A percentile compares a stretch with the other conserved stretches of the same genome.
phyloP scores from a whole-genome alignment of 1,140 invertebrate species.

The Pseudomyrmex dendroicus region DNA sequence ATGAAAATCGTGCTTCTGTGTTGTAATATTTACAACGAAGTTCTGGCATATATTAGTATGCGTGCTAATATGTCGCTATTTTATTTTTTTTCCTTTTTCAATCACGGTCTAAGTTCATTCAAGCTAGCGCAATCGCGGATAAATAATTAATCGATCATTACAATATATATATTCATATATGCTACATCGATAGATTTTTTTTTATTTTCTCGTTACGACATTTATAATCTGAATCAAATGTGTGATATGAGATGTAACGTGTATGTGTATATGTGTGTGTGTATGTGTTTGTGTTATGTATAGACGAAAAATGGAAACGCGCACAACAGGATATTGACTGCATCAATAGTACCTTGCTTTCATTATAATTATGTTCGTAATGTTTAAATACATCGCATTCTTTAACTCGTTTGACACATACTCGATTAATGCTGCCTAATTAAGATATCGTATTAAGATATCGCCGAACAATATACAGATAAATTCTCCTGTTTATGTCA shows the following conservation, averaged over 20 bases:
- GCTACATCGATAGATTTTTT: constrained; percentile 41
- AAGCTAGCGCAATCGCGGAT: constrained; percentile 30
- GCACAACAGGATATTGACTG: constrained; percentile 72
- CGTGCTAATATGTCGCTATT: neutral
- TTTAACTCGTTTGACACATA: constrained; percentile 70
- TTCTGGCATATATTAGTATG: constrained; percentile 11
- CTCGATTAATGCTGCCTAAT: constrained; percentile 74
- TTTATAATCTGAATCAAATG: constrained; percentile 35
- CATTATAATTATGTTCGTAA: constrained; percentile 62
- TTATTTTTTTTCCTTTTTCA: neutral
- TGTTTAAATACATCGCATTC: constrained; percentile 69
- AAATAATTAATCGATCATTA: constrained; percentile 45
- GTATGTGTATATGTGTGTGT: neutral
- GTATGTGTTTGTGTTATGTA: neutral
- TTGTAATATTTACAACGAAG: constrained; percentile 5
- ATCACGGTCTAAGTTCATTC: neutral
- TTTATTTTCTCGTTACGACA: constrained; percentile 25
- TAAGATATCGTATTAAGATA: constrained; percentile 78
- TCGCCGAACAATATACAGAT: constrained; percentile 76
- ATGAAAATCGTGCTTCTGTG: neutral
- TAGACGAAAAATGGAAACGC: constrained; percentile 66
- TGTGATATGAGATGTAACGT: neutral
- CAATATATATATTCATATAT: constrained; percentile 31
- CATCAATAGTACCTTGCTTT: constrained; percentile 71
- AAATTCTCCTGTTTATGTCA: constrained; percentile 62